These are phyloP conservation scores for Betta splendens DNA, from an alignment of 2,797 vertebrate species.

Conservation along the genomic window DNA sequence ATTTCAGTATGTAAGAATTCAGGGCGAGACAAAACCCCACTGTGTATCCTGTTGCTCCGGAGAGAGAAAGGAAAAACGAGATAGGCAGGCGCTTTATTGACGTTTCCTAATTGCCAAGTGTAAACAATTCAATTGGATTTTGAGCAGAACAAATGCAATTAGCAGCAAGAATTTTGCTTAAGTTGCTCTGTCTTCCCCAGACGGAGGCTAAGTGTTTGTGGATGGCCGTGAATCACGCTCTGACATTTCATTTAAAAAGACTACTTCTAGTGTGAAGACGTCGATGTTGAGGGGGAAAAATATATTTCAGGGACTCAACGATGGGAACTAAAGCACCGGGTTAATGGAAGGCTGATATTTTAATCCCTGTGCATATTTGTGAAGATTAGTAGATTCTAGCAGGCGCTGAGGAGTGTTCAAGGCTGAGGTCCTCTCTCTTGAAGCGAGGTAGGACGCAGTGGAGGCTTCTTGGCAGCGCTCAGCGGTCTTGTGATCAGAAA, in stretches of 20 bases:
- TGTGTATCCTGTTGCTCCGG: conserved; percentile 51
- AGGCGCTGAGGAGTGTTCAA: conserved; percentile 24
- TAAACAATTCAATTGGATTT: conserved; percentile 71
- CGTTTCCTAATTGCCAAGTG: conserved; percentile 48
- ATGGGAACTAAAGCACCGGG: conserved; percentile 6
- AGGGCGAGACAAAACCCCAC: conserved; percentile 65
- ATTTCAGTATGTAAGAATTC: conserved; percentile 54
- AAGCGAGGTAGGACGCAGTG: conserved; percentile 31
- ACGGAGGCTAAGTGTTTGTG: conserved; percentile 39
- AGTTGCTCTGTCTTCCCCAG: conserved; percentile 33
- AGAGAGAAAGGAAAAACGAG: conserved; percentile 27
- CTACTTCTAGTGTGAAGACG: not conserved
- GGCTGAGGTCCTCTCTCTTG: conserved; percentile 28
- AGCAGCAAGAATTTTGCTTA: conserved; percentile 67
- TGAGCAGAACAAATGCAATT: conserved; percentile 70
- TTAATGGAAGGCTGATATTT: conserved; percentile 50
- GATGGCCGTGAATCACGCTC: conserved; percentile 33
- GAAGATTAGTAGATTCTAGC: conserved; percentile 66
- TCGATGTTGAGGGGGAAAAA: not conserved
- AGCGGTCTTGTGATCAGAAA: conserved; percentile 76
- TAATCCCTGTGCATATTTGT: conserved; percentile 69
- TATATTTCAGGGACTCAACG: conserved; percentile 8
- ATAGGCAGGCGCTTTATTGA: conserved; percentile 56
- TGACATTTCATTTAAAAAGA: not conserved
- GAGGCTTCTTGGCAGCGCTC: conserved; percentile 66